Evolutionary conservation across 2,113 vertebrate species (phyloP).

Genomic region (Cyanocitta stelleri): DNA sequence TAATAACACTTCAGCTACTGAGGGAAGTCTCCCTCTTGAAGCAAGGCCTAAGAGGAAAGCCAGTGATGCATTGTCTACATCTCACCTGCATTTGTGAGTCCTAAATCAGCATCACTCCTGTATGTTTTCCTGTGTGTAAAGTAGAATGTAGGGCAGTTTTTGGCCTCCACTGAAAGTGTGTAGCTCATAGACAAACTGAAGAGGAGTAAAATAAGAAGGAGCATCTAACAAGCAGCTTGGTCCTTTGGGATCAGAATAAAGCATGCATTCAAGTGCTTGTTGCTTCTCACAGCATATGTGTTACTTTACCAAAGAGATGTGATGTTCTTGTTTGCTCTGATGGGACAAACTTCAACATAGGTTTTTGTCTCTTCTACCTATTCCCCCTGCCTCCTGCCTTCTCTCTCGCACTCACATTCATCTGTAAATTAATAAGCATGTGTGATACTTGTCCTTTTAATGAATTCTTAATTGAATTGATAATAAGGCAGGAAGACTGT

Average conservation of each 20-base stretch:
- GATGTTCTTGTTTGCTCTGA: background rate
- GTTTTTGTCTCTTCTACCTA: background rate
- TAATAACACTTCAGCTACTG: background rate
- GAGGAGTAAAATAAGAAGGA: background rate
- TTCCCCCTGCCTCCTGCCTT: background rate
- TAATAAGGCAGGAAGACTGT: background rate
- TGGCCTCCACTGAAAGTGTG: background rate
- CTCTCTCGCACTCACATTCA: background rate
- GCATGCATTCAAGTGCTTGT: background rate
- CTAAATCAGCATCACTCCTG: background rate
- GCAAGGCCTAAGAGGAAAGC: background rate
- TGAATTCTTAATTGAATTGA: background rate
- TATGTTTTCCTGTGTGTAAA: background rate
- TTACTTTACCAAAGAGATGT: background rate
- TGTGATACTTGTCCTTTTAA: background rate
- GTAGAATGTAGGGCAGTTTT: background rate
- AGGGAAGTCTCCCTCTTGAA: background rate
- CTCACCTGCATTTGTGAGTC: background rate
- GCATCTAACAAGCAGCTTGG: background rate
- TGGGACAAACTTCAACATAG: background rate
- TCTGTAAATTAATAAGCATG: background rate
- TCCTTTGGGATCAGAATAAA: background rate
- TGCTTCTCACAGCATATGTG: background rate
- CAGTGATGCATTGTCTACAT: rapidly evolving
- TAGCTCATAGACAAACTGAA: background rate